Evolutionary conservation across 2,888 invertebrate genomes (phyloP), one percentile per base, ranked within the genome.

Genomic region (Graphium colonna): DNA sequence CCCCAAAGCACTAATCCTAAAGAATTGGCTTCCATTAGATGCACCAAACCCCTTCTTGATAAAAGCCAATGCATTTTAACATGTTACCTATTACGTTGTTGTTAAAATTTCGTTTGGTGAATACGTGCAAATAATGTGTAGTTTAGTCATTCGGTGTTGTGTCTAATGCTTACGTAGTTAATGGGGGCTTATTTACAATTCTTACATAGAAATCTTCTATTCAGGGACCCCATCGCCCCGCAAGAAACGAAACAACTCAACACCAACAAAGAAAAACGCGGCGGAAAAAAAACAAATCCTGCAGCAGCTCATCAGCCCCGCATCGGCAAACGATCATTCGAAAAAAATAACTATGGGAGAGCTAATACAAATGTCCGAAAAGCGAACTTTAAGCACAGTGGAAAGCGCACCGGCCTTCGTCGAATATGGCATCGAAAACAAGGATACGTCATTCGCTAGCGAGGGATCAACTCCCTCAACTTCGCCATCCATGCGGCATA

Each of bases 241-340:
- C 66, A 94, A 95, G 84, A 94, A 94, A 81, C 91, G 95, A 64
- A 95, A 94, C 82, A 95, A 94, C 76, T 95, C 95, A 7, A 95
- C 95, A 16, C 95, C 94, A 16, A 93, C 94, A 8, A 94, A 93
- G 86, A 94, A 94, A 77, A 94, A 93, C 66, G 92, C 92, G 15
- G 93, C 94, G 28, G 95, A 95, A 79, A 95, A 95, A 77, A 94
- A 94, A 68, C 94, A 94, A 82, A 94, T 95, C 54, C 88, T 95
- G 9, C 95, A 95, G 73, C 94, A 95, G 69, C 82, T 95, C n/a
- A 92, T 94, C 58, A 92, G 93, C 52, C 94, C 95, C 0, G 93
- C 93, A 0, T 75, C 91, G 28, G 91, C 90, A 52, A 92, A 93
- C 65, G 92, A 93, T 52, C 90, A 82, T 64, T 83, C 92, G 5